Conservation (phyloP, 2,888 invertebrate genomes). For the Brassicogethes aeneus region DNA sequence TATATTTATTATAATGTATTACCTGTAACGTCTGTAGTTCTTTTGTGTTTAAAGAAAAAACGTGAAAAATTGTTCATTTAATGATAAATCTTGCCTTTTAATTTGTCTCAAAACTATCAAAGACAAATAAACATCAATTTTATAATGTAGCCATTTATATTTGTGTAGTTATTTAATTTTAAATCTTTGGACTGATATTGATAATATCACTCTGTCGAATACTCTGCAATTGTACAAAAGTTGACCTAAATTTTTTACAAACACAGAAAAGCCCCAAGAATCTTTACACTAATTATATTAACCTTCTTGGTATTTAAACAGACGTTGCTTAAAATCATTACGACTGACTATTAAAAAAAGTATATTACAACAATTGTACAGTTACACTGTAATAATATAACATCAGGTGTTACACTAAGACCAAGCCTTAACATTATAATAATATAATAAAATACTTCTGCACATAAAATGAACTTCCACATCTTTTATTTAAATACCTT, state of each 20-base stretch:
- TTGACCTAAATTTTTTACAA: too few species aligned
- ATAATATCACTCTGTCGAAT: slow-evolving; percentile 23
- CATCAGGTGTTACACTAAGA: slow-evolving; percentile 44
- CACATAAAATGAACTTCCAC: too few species aligned
- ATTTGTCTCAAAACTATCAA: slow-evolving; percentile 1
- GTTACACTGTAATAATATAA: slow-evolving; percentile 38
- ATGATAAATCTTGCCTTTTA: neutral
- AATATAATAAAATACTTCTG: slow-evolving; percentile 42
- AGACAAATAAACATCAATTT: slow-evolving; percentile 16
- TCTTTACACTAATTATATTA: too few species aligned
- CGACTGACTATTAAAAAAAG: slow-evolving; percentile 26
- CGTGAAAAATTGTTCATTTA: neutral
- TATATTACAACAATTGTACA: slow-evolving; percentile 35
- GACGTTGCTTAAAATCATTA: slow-evolving; percentile 20
- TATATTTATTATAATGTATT: slow-evolving; percentile 33
- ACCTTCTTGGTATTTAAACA: slow-evolving; percentile 7
- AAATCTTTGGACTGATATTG: slow-evolving; percentile 4
- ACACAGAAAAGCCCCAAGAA: too few species aligned
- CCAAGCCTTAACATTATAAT: slow-evolving; percentile 45
- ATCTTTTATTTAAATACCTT: too few species aligned
- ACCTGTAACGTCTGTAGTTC: slow-evolving; percentile 31
- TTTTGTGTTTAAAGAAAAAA: slow-evolving; percentile 6
- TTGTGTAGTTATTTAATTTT: slow-evolving; percentile 16
- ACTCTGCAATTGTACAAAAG: slow-evolving; percentile 32
- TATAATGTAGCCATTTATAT: slow-evolving; percentile 22